A percentile compares a stretch with the other conserved stretches of the same genome.
phyloP scores from a whole-genome alignment of 2,797 vertebrate species.

The Hyperoplus lanceolatus region DNA sequence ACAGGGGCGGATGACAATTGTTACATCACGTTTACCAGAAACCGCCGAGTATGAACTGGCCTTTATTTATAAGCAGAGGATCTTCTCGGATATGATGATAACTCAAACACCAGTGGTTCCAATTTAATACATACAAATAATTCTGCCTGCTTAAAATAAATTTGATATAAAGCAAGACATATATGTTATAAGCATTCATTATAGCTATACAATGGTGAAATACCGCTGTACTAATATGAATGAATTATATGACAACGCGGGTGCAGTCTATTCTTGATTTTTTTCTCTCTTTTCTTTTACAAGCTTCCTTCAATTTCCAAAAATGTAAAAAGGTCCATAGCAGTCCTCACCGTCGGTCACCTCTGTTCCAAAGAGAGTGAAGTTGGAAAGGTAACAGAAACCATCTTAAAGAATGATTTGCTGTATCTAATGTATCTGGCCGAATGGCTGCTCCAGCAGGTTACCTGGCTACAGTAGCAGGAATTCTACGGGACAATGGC shows the following conservation, averaged over 20 bases:
- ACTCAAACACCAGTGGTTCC: no score
- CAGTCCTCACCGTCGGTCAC: slow-evolving; percentile 24
- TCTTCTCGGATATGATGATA: no score
- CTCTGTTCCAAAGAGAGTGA: slow-evolving; percentile 21
- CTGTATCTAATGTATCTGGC: slow-evolving; percentile 58
- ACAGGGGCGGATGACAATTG: no score
- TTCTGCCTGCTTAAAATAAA: no score
- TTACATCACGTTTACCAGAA: no score
- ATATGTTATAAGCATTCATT: no score
- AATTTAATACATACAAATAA: no score
- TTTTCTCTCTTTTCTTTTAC: background rate
- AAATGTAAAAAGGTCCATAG: background rate
- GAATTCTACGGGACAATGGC: slow-evolving; percentile 69
- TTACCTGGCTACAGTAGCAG: slow-evolving; percentile 69
- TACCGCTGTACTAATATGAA: background rate
- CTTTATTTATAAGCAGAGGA: no score
- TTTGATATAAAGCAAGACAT: no score
- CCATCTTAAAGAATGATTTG: slow-evolving; percentile 34
- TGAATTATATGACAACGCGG: background rate
- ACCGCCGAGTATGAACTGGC: no score
- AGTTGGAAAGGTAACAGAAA: slow-evolving; percentile 38
- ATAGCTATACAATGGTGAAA: no score
- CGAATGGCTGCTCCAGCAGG: slow-evolving; percentile 50
- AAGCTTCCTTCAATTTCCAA: slow-evolving; percentile 6
- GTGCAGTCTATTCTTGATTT: background rate